Base-by-base conservation (phyloP, 1,140 invertebrate genomes). In the Mamestra configurata region DNA sequence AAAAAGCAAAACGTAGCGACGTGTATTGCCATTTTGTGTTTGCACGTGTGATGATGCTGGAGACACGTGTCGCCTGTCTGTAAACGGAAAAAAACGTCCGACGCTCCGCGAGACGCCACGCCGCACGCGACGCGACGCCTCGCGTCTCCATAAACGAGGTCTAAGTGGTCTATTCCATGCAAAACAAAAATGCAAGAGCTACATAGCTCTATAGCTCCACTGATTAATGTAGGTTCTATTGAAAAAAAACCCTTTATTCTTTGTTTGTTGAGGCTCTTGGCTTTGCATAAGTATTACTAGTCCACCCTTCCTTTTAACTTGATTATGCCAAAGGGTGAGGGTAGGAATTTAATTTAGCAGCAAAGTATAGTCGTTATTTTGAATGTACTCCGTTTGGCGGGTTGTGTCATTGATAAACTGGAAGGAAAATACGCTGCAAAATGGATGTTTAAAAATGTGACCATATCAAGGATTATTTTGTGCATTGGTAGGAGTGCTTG, bases 301-400 rank as follows among this genome's bases (percentile, higher is more conserved):
- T 35, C n/a, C 15, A 61, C 57, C 57, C 59, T 31, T 24, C 53
- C 53, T 55, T 24, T 64, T 18, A n/a, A 64, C 31, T 64, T 64
- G n/a, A 64, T 64, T 37, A 35, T 37, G 5, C n/a, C n/a, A 64
- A 61, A 55, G 15, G 59, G 57, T 61, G 59, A 11, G 31, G n/a
- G 51, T 22, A 53, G 51, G 31, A 64, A 64, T 37, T 64, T 64
- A 64, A 64, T 64, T 64, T 64, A 37, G n/a, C 10, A n/a, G n/a
- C 37, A 31, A 35, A 31, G 31, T n/a, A 27, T 7, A 10, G 15
- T 53, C 51, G 11, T 53, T 53, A 53, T 53, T 53, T 53, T 53
- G 10, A 53, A 53, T 53, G 51, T 53, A 22, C 20, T 53, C 5
- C 20, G 7, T 53, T 53, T 53, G 20, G n/a, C 10, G 10, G 51